phyloP scores from a whole-genome alignment of 2,113 vertebrate genomes.

The Ageneiosus marmoratus region DNA sequence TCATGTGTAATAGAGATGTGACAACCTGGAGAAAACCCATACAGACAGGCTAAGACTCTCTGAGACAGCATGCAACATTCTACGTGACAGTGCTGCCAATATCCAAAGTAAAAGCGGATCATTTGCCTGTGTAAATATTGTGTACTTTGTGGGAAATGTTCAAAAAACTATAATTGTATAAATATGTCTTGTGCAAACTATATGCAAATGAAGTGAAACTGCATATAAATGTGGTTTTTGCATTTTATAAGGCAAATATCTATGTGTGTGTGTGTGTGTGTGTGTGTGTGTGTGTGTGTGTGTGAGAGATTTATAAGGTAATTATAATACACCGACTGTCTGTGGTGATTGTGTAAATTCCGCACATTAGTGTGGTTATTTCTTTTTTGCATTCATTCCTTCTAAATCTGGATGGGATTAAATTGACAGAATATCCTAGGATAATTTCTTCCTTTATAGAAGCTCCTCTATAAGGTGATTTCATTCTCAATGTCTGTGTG shows the following conservation, averaged over 20 bases:
- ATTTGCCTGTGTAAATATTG: neutral
- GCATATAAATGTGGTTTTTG: neutral
- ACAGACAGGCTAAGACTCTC: neutral
- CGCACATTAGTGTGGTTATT: neutral
- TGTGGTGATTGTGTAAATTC: no score
- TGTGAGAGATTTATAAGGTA: no score
- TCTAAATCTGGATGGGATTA: no score
- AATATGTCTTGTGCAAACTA: neutral
- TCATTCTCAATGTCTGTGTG: no score
- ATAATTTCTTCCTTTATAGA: no score
- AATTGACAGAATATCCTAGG: no score
- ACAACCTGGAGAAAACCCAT: neutral
- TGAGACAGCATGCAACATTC: no score
- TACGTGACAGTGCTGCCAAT: neutral
- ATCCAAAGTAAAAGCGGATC: neutral
- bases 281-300: no score
- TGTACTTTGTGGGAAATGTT: neutral
- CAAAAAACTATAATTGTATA: neutral
- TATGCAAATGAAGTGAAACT: neutral
- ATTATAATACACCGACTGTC: no score
- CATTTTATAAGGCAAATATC: no score
- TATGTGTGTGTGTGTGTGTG: no score
- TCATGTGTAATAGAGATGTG: neutral
- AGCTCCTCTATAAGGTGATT: no score
- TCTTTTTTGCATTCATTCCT: neutral